Percentiles rank a stretch among this genome's conserved stretches.
phyloP scores from a whole-genome alignment of 2,797 vertebrate species.

The Neosalanx taihuensis region DNA sequence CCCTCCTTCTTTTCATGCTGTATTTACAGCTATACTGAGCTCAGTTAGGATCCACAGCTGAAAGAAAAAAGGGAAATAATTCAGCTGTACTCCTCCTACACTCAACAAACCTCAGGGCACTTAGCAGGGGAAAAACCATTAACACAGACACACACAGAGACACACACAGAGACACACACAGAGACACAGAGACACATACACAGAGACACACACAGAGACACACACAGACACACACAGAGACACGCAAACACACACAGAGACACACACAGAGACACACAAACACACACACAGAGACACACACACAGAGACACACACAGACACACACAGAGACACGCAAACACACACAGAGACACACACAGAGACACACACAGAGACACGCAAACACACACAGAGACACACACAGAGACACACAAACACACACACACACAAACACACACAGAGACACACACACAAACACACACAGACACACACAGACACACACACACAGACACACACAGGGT shows the following conservation, averaged over 20 bases:
- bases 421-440: too few relatives aligned
- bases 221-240: neutral
- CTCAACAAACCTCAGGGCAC: slow-evolving; percentile 9
- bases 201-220: too few relatives aligned
- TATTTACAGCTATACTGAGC: neutral
- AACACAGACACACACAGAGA: neutral
- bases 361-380: neutral
- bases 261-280: slow-evolving; percentile 1
- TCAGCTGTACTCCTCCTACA: slow-evolving; percentile 1
- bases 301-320: neutral
- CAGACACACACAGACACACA: neutral
- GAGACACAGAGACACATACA: too few relatives aligned
- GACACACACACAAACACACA: neutral
- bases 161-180: too few relatives aligned
- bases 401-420: too few relatives aligned
- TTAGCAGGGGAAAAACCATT: slow-evolving; percentile 3
- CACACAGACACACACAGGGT: slow-evolving; percentile 6
- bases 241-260: slow-evolving; percentile 3
- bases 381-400: neutral
- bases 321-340: too few relatives aligned
- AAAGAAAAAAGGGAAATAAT: neutral
- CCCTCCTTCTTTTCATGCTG: neutral
- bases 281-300: slow-evolving; percentile 7
- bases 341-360: too few relatives aligned
- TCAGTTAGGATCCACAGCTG: neutral